Percentiles rank a stretch among this genome's conserved stretches.
Evolutionary conservation across 2,113 vertebrate genomes (phyloP).

Genomic region (Atractosteus spatula): DNA sequence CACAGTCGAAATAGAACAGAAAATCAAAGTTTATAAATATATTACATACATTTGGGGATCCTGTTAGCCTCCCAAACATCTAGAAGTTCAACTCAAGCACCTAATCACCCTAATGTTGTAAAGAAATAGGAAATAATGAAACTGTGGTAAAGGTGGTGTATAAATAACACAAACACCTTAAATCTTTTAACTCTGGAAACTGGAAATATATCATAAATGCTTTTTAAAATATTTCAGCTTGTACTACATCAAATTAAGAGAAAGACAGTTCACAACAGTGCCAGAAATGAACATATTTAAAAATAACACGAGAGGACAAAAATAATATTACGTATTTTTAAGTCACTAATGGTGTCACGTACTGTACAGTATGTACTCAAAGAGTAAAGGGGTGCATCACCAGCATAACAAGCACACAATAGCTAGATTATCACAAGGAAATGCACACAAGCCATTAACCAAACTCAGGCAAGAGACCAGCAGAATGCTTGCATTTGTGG

Average conservation of each 20-base stretch:
- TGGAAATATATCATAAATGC: not conserved
- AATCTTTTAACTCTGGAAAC: slow-evolving; percentile 6
- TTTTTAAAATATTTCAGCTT: not conserved
- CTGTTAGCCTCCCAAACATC: not conserved
- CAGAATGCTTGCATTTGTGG: too few relatives aligned
- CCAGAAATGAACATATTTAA: not conserved
- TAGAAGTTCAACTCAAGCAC: not conserved
- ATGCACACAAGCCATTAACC: slow-evolving; percentile 59
- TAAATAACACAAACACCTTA: not conserved
- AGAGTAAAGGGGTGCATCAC: slow-evolving; percentile 58
- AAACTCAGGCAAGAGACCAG: slow-evolving; percentile 27
- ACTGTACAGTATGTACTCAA: slow-evolving; percentile 29
- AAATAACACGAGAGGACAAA: not conserved
- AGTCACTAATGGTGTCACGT: slow-evolving; percentile 48
- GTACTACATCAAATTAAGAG: not conserved
- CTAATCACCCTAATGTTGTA: not conserved
- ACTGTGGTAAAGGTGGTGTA: not conserved
- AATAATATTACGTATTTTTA: slow-evolving; percentile 49
- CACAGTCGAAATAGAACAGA: not conserved
- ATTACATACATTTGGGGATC: not conserved
- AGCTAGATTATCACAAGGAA: slow-evolving; percentile 45
- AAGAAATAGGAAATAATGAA: slow-evolving; percentile 8
- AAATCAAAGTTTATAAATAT: not conserved
- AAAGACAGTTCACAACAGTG: not conserved
- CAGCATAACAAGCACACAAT: slow-evolving; percentile 54